A percentile compares a stretch with the other conserved stretches of the same genome.
Conservation (phyloP, 2,888 invertebrate species). For the Holacanthella duospinosa region DNA sequence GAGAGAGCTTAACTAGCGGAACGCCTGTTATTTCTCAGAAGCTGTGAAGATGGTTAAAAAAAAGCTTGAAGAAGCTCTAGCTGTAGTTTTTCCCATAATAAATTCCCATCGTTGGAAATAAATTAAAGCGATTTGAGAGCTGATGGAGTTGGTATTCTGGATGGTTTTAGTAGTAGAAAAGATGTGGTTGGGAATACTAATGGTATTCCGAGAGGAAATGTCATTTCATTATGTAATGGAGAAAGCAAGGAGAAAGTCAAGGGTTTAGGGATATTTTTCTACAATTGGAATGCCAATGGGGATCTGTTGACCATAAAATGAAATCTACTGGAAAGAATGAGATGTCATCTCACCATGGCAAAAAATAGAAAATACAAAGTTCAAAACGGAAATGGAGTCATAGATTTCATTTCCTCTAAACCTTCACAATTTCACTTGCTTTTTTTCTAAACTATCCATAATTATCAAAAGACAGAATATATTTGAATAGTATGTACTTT, state of each 20-base stretch:
- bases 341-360: background rate
- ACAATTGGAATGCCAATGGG: constrained; percentile 1
- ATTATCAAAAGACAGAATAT: too few relatives aligned
- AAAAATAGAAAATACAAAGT: background rate
- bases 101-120: background rate
- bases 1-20: background rate
- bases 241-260: background rate
- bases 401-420: background rate
- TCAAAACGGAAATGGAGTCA: constrained; percentile 2
- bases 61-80: too few relatives aligned
- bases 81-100: background rate
- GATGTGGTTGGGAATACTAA: background rate
- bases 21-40: background rate
- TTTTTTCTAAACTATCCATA: too few relatives aligned
- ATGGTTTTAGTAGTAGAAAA: background rate
- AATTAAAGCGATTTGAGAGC: constrained; percentile 1
- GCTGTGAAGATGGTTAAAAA: background rate
- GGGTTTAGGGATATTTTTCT: background rate
- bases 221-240: background rate
- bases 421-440: too few relatives aligned
- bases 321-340: background rate
- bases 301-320: constrained; percentile 1
- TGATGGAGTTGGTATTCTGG: background rate
- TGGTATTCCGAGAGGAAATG: background rate
- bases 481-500: background rate